Base-by-base conservation (phyloP, 2,113 vertebrate genomes). In the Catharus bicknelli region DNA sequence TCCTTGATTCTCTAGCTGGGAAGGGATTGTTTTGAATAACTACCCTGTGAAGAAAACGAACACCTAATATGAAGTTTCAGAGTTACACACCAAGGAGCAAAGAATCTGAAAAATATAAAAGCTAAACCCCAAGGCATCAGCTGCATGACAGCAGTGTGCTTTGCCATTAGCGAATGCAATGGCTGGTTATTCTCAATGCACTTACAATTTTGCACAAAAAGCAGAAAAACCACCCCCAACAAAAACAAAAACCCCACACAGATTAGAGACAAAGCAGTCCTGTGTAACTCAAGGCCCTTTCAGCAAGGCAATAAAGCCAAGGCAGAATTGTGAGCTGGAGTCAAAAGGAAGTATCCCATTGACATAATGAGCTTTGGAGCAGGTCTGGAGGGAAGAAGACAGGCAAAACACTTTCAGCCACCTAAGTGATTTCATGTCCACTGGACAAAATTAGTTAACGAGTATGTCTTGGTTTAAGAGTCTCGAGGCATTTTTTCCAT, bases 251-350 rank as follows among this genome's bases (percentile, higher is more conserved):
- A 58, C 3, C 87, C 90, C 85, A 93, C 90, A 93, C 69, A 94
- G 66, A 94, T 76, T 74, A 83, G n/a, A 88, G 87, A 94, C 90
- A 94, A 94, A 80, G 85, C 48, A 72, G 76, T 64, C 48, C 90
- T 96, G 68, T 94, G 85, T 92, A 93, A 92, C 48, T 91, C 92
- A 67, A 66, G 68, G 63, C 45, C 57, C 64, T 91, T 94, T 95
- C 79, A 92, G 70, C n/a, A 53, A 85, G 55, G 74, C 74, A 43
- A 43, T 51, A 79, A 89, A 82, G 77, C 81, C 54, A 68, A 73
- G 45, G 55, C 93, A 80, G 70, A 86, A 86, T 10, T 70, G 75
- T 42, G 57, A 91, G 55, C 76, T 78, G 43, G 34, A 87, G 51
- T 94, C 91, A 90, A 80, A 93, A 87, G 77, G 72, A 94, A 96